phyloP scores from a whole-genome alignment of 2,113 vertebrate genomes.

The Paracanthobrama guichenoti region DNA sequence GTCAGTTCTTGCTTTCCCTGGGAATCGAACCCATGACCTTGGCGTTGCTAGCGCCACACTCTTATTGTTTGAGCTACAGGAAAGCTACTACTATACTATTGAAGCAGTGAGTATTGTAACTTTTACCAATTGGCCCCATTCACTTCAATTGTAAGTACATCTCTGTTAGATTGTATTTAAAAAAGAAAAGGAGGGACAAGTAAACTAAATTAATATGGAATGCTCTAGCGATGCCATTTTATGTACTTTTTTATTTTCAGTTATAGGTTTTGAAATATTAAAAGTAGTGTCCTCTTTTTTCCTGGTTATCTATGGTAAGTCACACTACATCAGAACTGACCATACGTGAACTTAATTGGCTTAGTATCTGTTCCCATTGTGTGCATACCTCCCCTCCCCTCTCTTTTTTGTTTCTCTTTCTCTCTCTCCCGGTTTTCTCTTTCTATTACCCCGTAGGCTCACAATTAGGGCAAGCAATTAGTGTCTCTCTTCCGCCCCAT shows the following conservation, averaged over 20 bases:
- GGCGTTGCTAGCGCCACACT: no score
- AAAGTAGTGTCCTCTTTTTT: neutral
- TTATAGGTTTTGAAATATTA: neutral
- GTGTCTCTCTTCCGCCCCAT: slow-evolving; percentile 70
- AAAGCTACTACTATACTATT: neutral
- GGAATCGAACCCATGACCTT: no score
- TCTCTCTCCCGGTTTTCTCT: neutral
- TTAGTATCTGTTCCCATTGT: neutral
- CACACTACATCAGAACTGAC: neutral
- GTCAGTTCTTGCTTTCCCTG: no score
- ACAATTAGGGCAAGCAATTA: slow-evolving; percentile 68
- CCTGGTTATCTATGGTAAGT: neutral
- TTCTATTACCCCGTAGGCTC: slow-evolving; percentile 65
- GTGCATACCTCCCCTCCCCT: neutral
- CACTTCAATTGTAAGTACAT: neutral
- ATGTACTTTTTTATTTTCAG: neutral
- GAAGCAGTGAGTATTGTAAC: neutral
- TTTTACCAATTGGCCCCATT: neutral
- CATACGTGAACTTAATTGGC: neutral
- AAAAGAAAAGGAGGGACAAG: neutral
- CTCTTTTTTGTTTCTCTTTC: neutral
- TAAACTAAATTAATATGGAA: neutral
- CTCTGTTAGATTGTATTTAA: neutral
- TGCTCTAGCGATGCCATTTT: neutral
- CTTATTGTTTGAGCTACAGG: no score